Evolutionary conservation across 2,888 invertebrate genomes (phyloP).

Genomic region (Xestia ashworthii): DNA sequence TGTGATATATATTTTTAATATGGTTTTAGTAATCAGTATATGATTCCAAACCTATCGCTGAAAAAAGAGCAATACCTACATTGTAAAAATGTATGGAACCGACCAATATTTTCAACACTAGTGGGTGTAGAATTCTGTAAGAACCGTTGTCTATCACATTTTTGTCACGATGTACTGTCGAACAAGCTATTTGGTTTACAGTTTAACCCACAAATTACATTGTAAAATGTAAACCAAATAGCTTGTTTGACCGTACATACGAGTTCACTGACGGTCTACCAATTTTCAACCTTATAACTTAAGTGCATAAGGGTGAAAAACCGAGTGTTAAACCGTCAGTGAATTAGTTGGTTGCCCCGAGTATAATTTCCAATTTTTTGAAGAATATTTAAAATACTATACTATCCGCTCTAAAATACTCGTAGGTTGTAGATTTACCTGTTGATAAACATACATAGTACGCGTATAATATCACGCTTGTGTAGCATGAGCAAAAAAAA

Average conservation of each 20-base stretch:
- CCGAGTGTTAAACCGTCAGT: neutral
- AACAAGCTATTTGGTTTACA: too few relatives aligned
- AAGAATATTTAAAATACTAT: neutral
- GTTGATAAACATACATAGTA: neutral
- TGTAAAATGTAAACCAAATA: too few relatives aligned
- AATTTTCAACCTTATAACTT: neutral
- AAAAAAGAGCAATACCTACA: neutral
- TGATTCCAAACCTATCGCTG: neutral
- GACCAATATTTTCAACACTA: neutral
- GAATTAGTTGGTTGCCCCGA: neutral
- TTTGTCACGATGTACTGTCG: neutral
- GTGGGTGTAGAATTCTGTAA: neutral
- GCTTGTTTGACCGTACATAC: too few relatives aligned
- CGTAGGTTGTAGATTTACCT: neutral
- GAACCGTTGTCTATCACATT: neutral
- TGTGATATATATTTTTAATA: neutral
- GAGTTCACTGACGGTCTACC: neutral
- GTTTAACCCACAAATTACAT: too few relatives aligned
- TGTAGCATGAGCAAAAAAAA: neutral
- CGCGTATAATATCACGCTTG: conserved; percentile 5
- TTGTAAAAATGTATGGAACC: neutral
- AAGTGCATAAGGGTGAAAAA: neutral
- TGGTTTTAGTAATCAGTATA: conserved; percentile 1
- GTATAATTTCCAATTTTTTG: neutral
- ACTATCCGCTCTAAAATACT: neutral